Percentiles rank a stretch among this genome's conserved stretches.
These are phyloP conservation scores for Spongia lamella DNA, from an alignment of 37 sponge, comb jelly and placozoan species.

Conservation along the genomic window DNA sequence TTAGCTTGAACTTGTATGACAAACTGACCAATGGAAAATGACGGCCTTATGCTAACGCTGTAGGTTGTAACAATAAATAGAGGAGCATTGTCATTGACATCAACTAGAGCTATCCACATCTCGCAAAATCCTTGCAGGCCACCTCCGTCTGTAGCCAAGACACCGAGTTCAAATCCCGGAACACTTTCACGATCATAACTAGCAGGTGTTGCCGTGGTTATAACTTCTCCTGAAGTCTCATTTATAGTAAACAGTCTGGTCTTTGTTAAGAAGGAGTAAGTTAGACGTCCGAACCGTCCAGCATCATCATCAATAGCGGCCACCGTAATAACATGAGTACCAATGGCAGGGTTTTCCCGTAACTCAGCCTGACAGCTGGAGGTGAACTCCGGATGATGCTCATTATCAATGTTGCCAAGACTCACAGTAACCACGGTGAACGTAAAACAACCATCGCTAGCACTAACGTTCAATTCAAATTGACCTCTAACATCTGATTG, in stretches of 20 bases:
- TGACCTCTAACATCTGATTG: background rate
- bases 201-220: slow-evolving; percentile 16
- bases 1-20: slow-evolving; percentile 45
- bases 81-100: slow-evolving; percentile 73
- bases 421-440: slow-evolving; percentile 23
- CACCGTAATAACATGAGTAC: slow-evolving; percentile 37
- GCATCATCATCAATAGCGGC: slow-evolving; percentile 46
- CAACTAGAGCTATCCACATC: slow-evolving; percentile 43
- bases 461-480: slow-evolving; percentile 43
- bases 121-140: slow-evolving; percentile 54
- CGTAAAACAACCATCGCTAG: slow-evolving; percentile 37
- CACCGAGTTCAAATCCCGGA: slow-evolving; percentile 19
- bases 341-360: slow-evolving; percentile 41
- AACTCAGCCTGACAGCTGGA: slow-evolving; percentile 17
- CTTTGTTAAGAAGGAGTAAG: slow-evolving; percentile 7
- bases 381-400: slow-evolving; percentile 31
- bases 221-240: slow-evolving; percentile 31
- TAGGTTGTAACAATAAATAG: slow-evolving; percentile 18
- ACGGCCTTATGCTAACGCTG: background rate
- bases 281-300: slow-evolving; percentile 31
- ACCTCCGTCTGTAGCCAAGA: slow-evolving; percentile 59
- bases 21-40: background rate
- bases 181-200: slow-evolving; percentile 53
- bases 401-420: slow-evolving; percentile 31
- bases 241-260: slow-evolving; percentile 36